A percentile compares a stretch with the other conserved stretches of the same genome.
Evolutionary conservation across 2,113 vertebrate genomes (phyloP).

Genomic region (Chinchilla lanigera): DNA sequence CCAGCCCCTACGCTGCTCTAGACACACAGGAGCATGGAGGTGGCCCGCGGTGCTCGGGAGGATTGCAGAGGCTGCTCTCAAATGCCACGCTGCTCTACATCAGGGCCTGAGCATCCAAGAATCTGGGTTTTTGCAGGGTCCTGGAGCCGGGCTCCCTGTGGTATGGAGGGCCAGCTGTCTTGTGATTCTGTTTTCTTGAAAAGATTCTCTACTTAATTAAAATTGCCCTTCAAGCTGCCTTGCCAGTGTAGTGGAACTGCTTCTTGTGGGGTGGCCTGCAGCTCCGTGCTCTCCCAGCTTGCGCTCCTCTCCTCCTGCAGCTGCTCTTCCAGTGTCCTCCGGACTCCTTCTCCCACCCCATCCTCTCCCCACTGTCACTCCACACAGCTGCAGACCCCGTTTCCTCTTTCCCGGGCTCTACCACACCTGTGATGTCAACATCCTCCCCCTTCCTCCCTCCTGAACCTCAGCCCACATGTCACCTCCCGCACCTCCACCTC

Average conservation of each 20-base stretch:
- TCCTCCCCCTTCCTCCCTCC: background rate
- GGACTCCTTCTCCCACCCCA: background rate
- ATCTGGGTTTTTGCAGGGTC: background rate
- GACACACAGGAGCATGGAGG: background rate
- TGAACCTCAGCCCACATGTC: background rate
- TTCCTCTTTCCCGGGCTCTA: background rate
- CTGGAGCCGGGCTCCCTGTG: background rate
- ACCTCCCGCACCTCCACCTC: background rate
- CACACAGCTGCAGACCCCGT: background rate
- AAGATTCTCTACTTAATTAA: background rate
- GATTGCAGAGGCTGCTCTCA: background rate
- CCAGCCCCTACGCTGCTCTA: background rate
- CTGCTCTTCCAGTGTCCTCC: background rate
- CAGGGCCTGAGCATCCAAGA: background rate
- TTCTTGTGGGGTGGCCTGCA: background rate
- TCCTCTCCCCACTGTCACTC: background rate
- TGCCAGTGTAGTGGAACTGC: background rate
- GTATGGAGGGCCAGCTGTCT: background rate
- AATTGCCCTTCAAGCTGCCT: background rate
- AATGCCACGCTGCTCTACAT: background rate
- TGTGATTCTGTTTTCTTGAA: background rate
- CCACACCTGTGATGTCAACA: background rate
- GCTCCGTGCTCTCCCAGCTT: background rate
- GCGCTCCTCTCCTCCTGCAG: background rate
- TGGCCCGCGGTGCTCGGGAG: too few relatives aligned